phyloP scores from a whole-genome alignment of 2,888 invertebrate genomes.

The Stenchaetothrips biformis region DNA sequence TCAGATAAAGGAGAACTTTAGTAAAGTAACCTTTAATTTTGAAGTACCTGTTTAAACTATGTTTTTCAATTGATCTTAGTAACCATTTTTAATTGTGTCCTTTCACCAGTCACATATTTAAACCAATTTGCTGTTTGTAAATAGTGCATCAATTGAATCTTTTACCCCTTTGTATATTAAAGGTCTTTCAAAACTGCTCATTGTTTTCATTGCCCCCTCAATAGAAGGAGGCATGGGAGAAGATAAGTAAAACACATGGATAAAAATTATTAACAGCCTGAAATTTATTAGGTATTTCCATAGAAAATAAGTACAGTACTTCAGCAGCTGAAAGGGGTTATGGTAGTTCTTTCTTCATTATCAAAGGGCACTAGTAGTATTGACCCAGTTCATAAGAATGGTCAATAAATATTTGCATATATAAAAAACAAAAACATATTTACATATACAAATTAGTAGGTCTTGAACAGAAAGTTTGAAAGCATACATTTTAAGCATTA shows the following conservation, averaged over 20 bases:
- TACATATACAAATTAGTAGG: conserved; percentile 31
- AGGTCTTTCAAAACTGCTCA: not conserved
- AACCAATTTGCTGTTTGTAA: not conserved
- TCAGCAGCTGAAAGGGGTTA: conserved; percentile 15
- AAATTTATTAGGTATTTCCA: conserved; percentile 22
- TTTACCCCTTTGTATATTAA: not conserved
- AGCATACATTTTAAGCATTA: conserved; percentile 15
- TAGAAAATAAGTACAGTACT: conserved; percentile 24
- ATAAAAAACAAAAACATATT: conserved; percentile 36
- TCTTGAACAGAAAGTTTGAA: conserved; percentile 18
- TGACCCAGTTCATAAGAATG: conserved; percentile 35
- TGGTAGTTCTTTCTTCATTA: not conserved
- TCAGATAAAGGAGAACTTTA: too few relatives aligned
- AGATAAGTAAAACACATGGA: not conserved
- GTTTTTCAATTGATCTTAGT: conserved; percentile 1
- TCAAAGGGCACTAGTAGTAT: not conserved
- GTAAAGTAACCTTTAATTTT: too few relatives aligned
- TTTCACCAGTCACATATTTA: conserved; percentile 4
- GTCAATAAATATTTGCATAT: conserved; percentile 34
- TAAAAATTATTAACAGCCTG: conserved; percentile 11
- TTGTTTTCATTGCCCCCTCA: not conserved
- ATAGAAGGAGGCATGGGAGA: not conserved
- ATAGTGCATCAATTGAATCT: not conserved
- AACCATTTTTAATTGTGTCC: not conserved
- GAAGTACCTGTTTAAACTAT: too few relatives aligned